These are phyloP conservation scores for Cervus canadensis DNA, from an alignment of 2,113 vertebrate genomes.

Conservation along the genomic window DNA sequence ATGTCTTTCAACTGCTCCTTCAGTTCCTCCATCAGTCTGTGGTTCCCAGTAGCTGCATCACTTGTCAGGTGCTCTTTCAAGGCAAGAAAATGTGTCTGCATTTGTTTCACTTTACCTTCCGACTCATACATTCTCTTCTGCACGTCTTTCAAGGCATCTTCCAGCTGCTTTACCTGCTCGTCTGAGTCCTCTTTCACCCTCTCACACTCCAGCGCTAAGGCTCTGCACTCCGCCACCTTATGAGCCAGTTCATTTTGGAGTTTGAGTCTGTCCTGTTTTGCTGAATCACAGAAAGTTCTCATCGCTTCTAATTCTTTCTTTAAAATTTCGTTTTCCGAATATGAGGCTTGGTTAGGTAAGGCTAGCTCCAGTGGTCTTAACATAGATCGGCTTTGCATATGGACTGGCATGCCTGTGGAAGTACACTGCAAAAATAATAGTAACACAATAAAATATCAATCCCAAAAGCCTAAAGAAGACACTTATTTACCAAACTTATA, in stretches of 20 bases:
- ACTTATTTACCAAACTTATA: not conserved
- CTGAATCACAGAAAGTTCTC: conserved; percentile 81
- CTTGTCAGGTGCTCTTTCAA: conserved; percentile 91
- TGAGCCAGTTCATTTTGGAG: conserved; percentile 87
- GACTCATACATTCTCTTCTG: conserved; percentile 99
- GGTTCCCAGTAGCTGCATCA: conserved; percentile 74
- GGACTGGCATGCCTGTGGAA: not conserved
- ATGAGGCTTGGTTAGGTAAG: conserved; percentile 48
- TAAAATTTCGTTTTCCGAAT: conserved; percentile 82
- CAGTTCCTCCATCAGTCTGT: conserved; percentile 85
- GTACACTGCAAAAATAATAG: not conserved
- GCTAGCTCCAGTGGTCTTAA: conserved; percentile 87
- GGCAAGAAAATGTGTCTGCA: conserved; percentile 95
- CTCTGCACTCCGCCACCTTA: conserved; percentile 88
- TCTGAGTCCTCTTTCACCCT: conserved; percentile 89
- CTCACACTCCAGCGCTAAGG: conserved; percentile 84
- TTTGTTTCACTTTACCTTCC: conserved; percentile 95
- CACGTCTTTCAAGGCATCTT: conserved; percentile 94
- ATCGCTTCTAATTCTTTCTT: conserved; percentile 85
- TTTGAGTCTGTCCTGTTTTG: conserved; percentile 84
- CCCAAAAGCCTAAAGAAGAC: not conserved
- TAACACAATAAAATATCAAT: not conserved
- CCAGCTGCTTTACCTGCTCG: conserved; percentile 90
- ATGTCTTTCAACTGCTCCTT: conserved; percentile 90
- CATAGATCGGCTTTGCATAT: conserved; percentile 81